phyloP scores from a whole-genome alignment of 2,113 vertebrate genomes.

The Pyrgilauda ruficollis region DNA sequence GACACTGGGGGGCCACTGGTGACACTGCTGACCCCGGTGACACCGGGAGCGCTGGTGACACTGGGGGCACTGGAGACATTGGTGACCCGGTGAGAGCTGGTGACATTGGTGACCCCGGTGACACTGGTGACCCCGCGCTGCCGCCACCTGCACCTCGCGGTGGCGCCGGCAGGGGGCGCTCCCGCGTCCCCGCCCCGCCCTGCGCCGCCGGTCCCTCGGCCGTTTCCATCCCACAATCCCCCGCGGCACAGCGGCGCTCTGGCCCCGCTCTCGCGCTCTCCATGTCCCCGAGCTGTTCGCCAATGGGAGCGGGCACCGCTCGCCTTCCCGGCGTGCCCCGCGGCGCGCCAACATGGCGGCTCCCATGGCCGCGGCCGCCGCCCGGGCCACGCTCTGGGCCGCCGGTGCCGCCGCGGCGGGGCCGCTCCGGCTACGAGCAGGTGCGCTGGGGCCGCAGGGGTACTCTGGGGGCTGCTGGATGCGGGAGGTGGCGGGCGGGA shows the following conservation, averaged over 20 bases:
- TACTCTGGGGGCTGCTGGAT: too few species aligned
- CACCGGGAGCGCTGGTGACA: background rate
- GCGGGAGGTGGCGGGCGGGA: background rate
- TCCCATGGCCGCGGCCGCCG: fast-evolving
- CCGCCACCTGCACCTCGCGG: fast-evolving
- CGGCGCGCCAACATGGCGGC: background rate
- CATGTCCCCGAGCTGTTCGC: background rate
- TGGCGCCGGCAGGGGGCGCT: background rate
- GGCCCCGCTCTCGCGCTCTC: background rate
- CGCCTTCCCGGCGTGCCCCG: background rate
- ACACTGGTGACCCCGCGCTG: background rate
- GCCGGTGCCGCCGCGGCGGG: background rate
- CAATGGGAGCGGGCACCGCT: background rate
- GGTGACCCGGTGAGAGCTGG: too few species aligned
- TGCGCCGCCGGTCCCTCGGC: fast-evolving
- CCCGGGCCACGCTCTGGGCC: background rate
- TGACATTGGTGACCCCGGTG: background rate
- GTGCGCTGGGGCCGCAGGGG: background rate
- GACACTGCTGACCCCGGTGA: background rate
- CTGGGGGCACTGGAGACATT: background rate
- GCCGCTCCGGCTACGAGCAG: background rate
- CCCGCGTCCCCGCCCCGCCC: too few species aligned
- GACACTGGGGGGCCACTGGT: too few species aligned
- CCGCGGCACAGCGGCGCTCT: background rate
- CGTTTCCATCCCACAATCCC: background rate